Evolutionary conservation across 2,113 vertebrate species (phyloP).

Genomic region (Microcebus griseorufus): DNA sequence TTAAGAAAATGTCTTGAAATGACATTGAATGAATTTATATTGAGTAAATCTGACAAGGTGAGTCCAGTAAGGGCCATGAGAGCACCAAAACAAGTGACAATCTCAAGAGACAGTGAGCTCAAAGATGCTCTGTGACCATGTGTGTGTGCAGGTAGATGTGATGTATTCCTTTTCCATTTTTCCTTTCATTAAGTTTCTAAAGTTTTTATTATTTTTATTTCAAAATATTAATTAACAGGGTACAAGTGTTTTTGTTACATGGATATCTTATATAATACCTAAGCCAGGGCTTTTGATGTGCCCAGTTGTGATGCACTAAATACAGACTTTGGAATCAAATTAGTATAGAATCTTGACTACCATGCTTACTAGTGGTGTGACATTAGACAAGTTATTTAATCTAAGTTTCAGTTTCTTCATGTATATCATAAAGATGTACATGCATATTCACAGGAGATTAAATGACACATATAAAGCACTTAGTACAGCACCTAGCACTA

Average conservation of each 20-base stretch:
- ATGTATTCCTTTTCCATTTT: too few relatives aligned
- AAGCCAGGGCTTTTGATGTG: too few relatives aligned
- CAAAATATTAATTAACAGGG: too few relatives aligned
- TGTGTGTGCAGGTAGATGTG: not conserved
- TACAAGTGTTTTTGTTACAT: too few relatives aligned
- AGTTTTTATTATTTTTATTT: not conserved
- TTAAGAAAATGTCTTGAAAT: constrained; percentile 27
- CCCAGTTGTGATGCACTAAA: not conserved
- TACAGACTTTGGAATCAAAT: not conserved
- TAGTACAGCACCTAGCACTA: not conserved
- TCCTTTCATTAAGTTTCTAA: too few relatives aligned
- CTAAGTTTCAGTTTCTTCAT: constrained; percentile 14
- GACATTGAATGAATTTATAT: not conserved
- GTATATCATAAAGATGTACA: not conserved
- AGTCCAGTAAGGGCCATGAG: not conserved
- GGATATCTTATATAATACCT: too few relatives aligned
- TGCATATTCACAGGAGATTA: not conserved
- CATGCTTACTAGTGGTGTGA: not conserved
- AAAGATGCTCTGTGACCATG: not conserved
- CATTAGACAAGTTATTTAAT: not conserved
- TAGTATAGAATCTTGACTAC: not conserved
- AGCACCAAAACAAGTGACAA: not conserved
- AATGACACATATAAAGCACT: not conserved
- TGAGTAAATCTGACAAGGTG: constrained; percentile 20
- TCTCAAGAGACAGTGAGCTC: not conserved